Evolutionary conservation across 1,140 invertebrate genomes (phyloP).

Genomic region (Drosophila orena): DNA sequence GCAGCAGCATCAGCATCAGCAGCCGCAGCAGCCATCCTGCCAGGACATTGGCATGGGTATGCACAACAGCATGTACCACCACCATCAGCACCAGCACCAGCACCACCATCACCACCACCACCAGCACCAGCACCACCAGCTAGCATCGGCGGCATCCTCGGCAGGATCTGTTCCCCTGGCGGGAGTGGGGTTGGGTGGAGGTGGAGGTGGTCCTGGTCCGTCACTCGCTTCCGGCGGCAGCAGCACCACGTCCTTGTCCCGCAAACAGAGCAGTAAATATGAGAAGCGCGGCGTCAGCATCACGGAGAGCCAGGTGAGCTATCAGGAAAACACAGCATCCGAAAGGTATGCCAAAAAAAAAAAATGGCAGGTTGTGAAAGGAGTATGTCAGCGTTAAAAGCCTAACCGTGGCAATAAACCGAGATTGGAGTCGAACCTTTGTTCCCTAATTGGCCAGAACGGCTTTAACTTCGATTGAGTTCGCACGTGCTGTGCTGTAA

Average conservation of each 20-base stretch:
- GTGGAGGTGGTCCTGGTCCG: conserved; percentile 8
- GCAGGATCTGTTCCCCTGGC: conserved; percentile 6
- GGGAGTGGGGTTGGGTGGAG: conserved; percentile 3
- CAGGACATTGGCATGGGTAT: conserved; percentile 72
- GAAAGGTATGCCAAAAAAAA: not conserved
- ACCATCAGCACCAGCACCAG: conserved; percentile 61
- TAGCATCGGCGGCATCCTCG: conserved; percentile 32
- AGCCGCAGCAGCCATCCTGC: conserved; percentile 39
- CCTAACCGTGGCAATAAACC: conserved; percentile 4
- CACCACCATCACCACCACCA: conserved; percentile 29
- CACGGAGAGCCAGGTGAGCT: conserved; percentile 83
- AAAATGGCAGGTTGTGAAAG: not conserved
- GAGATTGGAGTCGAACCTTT: not conserved
- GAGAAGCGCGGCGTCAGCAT: conserved; percentile 83
- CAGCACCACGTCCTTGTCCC: conserved; percentile 69
- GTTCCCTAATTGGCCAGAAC: conserved; percentile 25
- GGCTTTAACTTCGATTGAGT: conserved; percentile 11
- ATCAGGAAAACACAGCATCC: conserved; percentile 21
- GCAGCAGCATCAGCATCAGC: conserved; percentile 55
- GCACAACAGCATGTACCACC: conserved; percentile 83
- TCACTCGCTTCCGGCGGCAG: conserved; percentile 64
- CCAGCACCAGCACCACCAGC: conserved; percentile 60
- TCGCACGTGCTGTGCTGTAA: not conserved
- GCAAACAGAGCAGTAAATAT: conserved; percentile 84
- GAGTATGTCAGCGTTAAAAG: not conserved